phyloP scores from a whole-genome alignment of 2,797 vertebrate species.

The Tinamus major region DNA sequence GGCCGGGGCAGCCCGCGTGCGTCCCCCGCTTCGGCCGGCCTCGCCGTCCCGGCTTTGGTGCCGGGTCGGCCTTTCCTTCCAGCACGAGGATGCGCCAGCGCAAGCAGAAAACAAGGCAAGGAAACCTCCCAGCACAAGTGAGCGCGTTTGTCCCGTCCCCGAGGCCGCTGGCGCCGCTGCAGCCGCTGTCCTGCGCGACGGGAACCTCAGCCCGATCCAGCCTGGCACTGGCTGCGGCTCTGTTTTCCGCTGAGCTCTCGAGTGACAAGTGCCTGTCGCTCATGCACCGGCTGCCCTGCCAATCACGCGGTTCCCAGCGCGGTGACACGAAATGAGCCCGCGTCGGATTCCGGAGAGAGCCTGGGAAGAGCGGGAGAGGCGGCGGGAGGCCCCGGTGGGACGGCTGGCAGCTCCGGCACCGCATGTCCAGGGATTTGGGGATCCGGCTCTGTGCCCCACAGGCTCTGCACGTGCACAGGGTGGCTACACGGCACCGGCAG shows the following conservation, averaged over 20 bases:
- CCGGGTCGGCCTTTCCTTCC: background rate
- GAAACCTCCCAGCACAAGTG: too few species aligned
- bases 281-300: background rate
- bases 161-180: too few species aligned
- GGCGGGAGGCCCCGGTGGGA: background rate
- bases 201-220: background rate
- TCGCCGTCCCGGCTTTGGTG: background rate
- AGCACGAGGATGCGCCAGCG: too few species aligned
- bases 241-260: background rate
- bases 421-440: too few species aligned
- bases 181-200: background rate
- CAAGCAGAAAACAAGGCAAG: too few species aligned
- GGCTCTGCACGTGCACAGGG: background rate
- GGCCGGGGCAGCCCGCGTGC: background rate
- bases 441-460: background rate
- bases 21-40: background rate
- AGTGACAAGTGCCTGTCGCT: background rate
- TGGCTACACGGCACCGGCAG: too few species aligned
- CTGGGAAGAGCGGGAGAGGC: background rate
- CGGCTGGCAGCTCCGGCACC: too few species aligned
- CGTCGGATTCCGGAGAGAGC: too few species aligned
- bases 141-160: too few species aligned
- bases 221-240: rapidly evolving
- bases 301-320: too few species aligned
- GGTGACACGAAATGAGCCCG: background rate